Evolutionary conservation across 2,113 vertebrate genomes (phyloP).

Genomic region (Arenaria interpres): DNA sequence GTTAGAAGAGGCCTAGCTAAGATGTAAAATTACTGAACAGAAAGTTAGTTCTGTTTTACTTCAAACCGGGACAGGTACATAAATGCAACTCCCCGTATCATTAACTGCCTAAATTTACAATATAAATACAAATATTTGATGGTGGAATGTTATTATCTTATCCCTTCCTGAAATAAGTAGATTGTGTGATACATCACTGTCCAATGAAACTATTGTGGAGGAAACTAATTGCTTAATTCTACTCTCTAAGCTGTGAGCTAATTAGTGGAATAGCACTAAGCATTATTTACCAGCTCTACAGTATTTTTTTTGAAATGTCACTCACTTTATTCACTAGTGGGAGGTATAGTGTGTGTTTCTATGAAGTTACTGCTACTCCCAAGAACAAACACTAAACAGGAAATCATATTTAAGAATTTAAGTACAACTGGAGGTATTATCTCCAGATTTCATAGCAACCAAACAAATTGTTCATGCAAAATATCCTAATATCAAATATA

Average conservation of each 20-base stretch:
- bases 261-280: background rate
- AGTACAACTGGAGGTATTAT: background rate
- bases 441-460: background rate
- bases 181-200: background rate
- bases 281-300: background rate
- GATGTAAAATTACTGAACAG: too few species aligned
- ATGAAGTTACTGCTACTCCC: background rate
- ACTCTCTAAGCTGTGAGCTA: background rate
- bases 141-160: background rate
- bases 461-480: background rate
- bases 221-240: slow-evolving; percentile 43
- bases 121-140: slow-evolving; percentile 13
- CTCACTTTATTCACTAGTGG: background rate
- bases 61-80: background rate
- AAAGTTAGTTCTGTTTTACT: too few species aligned
- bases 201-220: background rate
- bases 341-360: background rate
- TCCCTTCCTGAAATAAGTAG: background rate
- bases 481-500: background rate
- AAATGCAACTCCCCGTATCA: background rate
- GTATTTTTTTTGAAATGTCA: background rate
- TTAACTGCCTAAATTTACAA: background rate
- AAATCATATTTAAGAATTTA: background rate
- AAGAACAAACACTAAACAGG: background rate
- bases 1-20: too few species aligned